Conservation (phyloP, 1,140 invertebrate species). For the Armadillidium nasatum region DNA sequence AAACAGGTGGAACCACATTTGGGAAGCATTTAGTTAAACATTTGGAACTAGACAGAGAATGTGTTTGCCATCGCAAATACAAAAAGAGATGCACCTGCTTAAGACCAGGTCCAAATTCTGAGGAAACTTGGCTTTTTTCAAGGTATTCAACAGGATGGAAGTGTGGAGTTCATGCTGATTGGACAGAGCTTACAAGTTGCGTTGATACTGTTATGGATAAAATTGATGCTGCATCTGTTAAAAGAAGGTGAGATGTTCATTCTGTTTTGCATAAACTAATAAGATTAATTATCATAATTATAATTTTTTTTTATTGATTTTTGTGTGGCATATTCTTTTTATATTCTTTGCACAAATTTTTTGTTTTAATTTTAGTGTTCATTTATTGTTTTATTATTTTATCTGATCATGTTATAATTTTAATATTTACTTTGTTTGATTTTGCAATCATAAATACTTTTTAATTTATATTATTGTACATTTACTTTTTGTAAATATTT, state of each 20-base stretch:
- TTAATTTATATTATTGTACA: no score
- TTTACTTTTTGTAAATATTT: no score
- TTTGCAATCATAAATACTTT: no score
- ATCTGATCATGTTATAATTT: no score
- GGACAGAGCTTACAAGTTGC: slow-evolving; percentile 89
- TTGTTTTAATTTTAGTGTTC: no score
- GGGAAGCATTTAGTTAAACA: slow-evolving; percentile 90
- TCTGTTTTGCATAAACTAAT: no score
- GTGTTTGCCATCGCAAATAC: slow-evolving; percentile 70
- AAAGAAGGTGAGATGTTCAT: slow-evolving; percentile 44
- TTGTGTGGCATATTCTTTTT: no score
- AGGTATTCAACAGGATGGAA: slow-evolving; percentile 98
- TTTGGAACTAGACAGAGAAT: slow-evolving; percentile 80
- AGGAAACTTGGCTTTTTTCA: slow-evolving; percentile 95
- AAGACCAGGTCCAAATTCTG: slow-evolving; percentile 66
- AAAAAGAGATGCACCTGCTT: slow-evolving; percentile 88
- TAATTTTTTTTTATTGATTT: no score
- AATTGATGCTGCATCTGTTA: slow-evolving; percentile 64
- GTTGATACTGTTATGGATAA: slow-evolving; percentile 81
- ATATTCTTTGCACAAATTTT: no score
- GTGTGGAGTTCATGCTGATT: slow-evolving; percentile 96
- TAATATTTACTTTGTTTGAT: no score
- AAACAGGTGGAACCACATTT: slow-evolving; percentile 90
- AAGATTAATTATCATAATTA: no score
- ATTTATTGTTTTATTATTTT: no score